Conservation (phyloP, 2,113 vertebrate genomes). For the Amia ocellicauda region DNA sequence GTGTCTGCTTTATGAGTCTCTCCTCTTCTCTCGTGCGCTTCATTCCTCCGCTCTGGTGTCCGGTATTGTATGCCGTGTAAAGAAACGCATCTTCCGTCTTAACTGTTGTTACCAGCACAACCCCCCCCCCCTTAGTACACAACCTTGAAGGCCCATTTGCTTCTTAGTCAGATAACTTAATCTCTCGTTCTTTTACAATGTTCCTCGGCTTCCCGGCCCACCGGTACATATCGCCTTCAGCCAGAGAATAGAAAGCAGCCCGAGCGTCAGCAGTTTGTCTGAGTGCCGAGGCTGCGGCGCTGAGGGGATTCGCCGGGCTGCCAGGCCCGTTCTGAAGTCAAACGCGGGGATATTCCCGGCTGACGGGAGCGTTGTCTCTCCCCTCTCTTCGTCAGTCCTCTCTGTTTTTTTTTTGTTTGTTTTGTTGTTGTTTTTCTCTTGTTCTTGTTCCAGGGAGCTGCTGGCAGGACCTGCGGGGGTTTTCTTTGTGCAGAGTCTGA, state of each 20-base stretch:
- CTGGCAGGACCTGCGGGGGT: constrained; percentile 14
- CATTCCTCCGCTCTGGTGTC: too few relatives aligned
- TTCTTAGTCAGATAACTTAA: constrained; percentile 17
- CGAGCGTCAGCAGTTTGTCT: constrained; percentile 48
- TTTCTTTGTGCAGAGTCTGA: constrained; percentile 41
- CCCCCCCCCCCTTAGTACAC: too few relatives aligned
- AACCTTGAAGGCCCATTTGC: constrained; percentile 29
- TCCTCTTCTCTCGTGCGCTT: too few relatives aligned
- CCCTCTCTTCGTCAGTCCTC: not conserved
- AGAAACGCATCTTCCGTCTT: too few relatives aligned
- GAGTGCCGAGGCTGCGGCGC: constrained; percentile 50
- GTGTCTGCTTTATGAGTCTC: too few relatives aligned
- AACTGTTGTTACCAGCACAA: too few relatives aligned
- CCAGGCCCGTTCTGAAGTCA: constrained; percentile 44
- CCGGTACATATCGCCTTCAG: constrained; percentile 37
- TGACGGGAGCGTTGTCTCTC: constrained; percentile 24
- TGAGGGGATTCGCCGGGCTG: constrained; percentile 38
- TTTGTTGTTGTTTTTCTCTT: constrained; percentile 30
- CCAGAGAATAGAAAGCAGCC: constrained; percentile 30
- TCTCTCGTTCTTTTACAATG: constrained; percentile 4
- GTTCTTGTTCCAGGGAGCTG: not conserved
- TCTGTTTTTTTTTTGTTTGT: constrained; percentile 18
- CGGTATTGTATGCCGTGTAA: too few relatives aligned
- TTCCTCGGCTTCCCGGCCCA: not conserved
- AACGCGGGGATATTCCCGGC: constrained; percentile 39